These are phyloP conservation scores for Anas platyrhynchos DNA, from an alignment of 2,113 vertebrate species.

Conservation along the genomic window DNA sequence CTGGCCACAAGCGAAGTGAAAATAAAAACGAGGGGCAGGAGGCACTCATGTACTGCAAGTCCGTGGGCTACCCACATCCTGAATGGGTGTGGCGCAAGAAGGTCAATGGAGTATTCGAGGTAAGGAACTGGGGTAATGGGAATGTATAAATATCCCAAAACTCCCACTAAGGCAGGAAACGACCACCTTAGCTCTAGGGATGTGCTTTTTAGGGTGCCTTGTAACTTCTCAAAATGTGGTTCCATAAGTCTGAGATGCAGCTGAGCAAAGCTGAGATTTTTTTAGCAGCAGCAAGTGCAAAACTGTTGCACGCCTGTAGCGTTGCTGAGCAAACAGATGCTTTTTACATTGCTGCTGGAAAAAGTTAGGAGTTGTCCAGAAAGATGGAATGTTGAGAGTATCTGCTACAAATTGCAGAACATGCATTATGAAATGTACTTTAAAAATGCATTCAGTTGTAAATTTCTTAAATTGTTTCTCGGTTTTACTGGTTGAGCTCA, in stretches of 20 bases:
- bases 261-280: neutral
- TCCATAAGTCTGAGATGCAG: fast-evolving
- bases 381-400: neutral
- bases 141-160: fast-evolving
- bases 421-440: neutral
- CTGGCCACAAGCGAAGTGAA: constrained; percentile 94
- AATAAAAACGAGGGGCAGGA: constrained; percentile 97
- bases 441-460: neutral
- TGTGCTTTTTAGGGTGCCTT: neutral
- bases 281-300: neutral
- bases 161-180: neutral
- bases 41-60: constrained; percentile 93
- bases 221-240: fast-evolving
- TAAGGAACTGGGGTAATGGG: constrained; percentile 52
- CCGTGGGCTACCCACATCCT: constrained; percentile 93
- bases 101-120: constrained; percentile 79
- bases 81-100: constrained; percentile 92
- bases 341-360: neutral
- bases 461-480: neutral
- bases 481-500: neutral
- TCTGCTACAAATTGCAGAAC: neutral
- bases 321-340: neutral
- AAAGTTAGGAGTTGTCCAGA: neutral
- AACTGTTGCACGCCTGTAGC: fast-evolving
- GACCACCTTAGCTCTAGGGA: neutral